phyloP scores from a whole-genome alignment of 2,113 vertebrate genomes.

The Plecotus auritus region DNA sequence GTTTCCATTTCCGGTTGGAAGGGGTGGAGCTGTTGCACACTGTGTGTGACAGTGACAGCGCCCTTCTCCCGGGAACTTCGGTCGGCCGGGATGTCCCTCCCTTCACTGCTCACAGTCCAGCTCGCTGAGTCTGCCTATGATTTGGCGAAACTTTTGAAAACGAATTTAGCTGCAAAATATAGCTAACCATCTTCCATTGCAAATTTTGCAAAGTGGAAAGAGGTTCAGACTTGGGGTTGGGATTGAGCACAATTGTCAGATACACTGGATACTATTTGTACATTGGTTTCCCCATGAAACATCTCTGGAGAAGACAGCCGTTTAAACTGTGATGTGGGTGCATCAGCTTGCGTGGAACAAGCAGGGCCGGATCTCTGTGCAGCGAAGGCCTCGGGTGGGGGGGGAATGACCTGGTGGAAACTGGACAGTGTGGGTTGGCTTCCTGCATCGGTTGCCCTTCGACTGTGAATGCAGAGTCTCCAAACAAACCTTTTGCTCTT shows the following conservation, averaged over 20 bases:
- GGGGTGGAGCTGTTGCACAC: not conserved
- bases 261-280: not conserved
- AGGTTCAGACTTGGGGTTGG: not conserved
- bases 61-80: not conserved
- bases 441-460: not conserved
- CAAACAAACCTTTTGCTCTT: constrained; percentile 28
- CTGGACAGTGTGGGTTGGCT: not conserved
- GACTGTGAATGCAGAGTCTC: constrained; percentile 42
- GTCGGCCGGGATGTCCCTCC: not conserved
- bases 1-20: not conserved
- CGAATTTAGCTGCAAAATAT: not conserved
- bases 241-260: constrained; percentile 36
- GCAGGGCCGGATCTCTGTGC: not conserved
- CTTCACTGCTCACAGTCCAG: not conserved
- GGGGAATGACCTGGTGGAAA: not conserved
- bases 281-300: not conserved
- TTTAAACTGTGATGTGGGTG: not conserved
- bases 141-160: constrained; percentile 14
- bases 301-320: not conserved
- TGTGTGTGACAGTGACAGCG: not conserved
- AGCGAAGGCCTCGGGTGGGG: not conserved
- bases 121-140: not conserved
- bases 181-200: not conserved
- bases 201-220: not conserved
- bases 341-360: not conserved